Evolutionary conservation across 1,140 invertebrate species (phyloP).

Genomic region (Bombus cullumanus): DNA sequence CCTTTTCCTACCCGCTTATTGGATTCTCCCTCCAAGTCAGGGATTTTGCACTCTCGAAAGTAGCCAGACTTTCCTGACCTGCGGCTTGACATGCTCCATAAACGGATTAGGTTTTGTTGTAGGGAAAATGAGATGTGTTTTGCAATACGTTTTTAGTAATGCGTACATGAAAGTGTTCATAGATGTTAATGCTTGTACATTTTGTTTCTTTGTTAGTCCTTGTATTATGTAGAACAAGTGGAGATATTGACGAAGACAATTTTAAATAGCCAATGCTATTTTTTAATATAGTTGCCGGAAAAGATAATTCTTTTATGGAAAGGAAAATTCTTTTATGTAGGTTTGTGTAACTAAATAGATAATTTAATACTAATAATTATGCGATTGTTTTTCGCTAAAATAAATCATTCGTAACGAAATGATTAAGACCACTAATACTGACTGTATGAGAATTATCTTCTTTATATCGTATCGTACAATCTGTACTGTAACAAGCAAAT

Average conservation of each 20-base stretch:
- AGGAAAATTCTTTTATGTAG: too few relatives aligned
- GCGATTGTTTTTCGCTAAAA: too few relatives aligned
- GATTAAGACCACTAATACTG: too few relatives aligned
- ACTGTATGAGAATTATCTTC: background rate
- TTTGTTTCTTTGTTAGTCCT: background rate
- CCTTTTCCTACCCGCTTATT: conserved; percentile 68
- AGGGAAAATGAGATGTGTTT: conserved; percentile 25
- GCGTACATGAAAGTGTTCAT: background rate
- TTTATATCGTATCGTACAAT: background rate
- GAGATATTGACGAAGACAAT: too few relatives aligned
- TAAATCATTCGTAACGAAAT: too few relatives aligned
- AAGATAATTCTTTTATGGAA: too few relatives aligned
- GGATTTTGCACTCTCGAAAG: conserved; percentile 69
- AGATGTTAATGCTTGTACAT: background rate
- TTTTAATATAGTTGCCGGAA: too few relatives aligned
- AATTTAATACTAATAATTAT: too few relatives aligned
- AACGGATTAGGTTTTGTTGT: conserved; percentile 56
- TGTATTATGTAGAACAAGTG: too few relatives aligned
- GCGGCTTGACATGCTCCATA: conserved; percentile 29
- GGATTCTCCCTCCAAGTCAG: conserved; percentile 67
- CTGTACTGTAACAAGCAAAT: background rate
- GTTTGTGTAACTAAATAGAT: too few relatives aligned
- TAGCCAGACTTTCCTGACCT: conserved; percentile 46
- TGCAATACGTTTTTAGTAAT: background rate
- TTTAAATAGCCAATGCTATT: too few relatives aligned